Base-by-base conservation (phyloP, 2,888 invertebrate species). In the Tuberolachnus salignus region DNA sequence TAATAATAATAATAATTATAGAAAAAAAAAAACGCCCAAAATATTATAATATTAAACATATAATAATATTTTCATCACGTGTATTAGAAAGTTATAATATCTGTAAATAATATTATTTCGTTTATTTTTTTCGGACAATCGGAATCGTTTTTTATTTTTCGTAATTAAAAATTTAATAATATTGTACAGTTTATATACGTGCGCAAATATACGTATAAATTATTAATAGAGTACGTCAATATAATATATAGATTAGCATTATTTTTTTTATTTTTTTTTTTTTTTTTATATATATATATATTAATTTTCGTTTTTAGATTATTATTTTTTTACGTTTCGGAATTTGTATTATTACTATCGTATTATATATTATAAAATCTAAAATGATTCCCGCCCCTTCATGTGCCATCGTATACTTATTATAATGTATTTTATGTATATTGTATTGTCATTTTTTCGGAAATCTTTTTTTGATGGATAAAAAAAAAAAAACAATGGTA, bases 361-460 rank as follows among this genome's bases (percentile, higher is more conserved):
- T n/a, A n/a, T n/a, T n/a, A n/a, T n/a, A n/a, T 61, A 61, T 9
- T 69, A 44, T 44, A 72, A 72, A n/a, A 59, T 72, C 71, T 49
- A 4, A 46, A 46, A 74, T 26, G 74, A 75, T 75, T 75, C 74
- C 74, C 74, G 66, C 66, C 74, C 64, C 66, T 75, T 75, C 53
- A 75, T 55, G 74, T 75, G 74, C 69, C 69, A 69, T 78, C 73
- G 63, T 51, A 34, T 19, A 19, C 19, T 16, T 34, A 34, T 6
- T 6, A 34, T 34, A 34, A 34, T 34, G 6, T 34, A 34, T 8
- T 46, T 8, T 46, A 46, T 44, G 10, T 44, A 46, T 46, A 46
- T 46, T 46, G 13, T 46, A 46, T 44, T 46, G 13, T 10, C 3
- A 6, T 34, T 34, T 34, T 34, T 34, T 34, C 34, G 34, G 34